These are phyloP conservation scores for Cirrhinus mrigala DNA, from an alignment of 2,797 vertebrate species.

Conservation along the genomic window DNA sequence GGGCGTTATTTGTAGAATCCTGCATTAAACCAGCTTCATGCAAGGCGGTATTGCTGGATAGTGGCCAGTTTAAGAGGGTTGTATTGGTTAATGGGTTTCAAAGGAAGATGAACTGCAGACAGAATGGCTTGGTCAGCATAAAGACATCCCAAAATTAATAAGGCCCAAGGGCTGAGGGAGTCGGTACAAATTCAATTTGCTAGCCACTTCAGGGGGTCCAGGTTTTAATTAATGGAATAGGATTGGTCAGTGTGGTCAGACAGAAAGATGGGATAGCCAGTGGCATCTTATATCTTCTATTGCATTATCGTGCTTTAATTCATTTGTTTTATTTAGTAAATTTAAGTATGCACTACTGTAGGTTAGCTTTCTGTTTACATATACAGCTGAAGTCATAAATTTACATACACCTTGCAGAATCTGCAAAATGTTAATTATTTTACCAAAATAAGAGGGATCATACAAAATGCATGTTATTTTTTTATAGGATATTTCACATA, in stretches of 20 bases:
- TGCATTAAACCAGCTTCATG: conserved; percentile 26
- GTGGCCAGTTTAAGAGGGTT: conserved; percentile 50
- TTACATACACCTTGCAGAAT: too few relatives aligned
- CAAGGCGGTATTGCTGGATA: conserved; percentile 54
- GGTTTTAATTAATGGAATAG: conserved; percentile 82
- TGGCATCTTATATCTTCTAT: conserved; percentile 24
- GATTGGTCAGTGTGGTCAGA: conserved; percentile 68
- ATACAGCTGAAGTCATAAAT: too few relatives aligned
- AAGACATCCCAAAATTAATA: conserved; percentile 73
- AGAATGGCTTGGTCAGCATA: conserved; percentile 80
- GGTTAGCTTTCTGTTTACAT: too few relatives aligned
- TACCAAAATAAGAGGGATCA: too few relatives aligned
- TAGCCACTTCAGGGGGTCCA: conserved; percentile 69
- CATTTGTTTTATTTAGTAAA: not conserved
- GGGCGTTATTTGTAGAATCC: conserved; percentile 26
- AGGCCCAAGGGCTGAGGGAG: conserved; percentile 64
- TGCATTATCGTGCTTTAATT: not conserved
- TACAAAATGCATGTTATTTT: too few relatives aligned
- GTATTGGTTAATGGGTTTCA: conserved; percentile 74
- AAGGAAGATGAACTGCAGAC: conserved; percentile 78
- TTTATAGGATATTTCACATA: too few relatives aligned
- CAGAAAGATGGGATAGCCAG: conserved; percentile 54
- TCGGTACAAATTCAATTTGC: conserved; percentile 80
- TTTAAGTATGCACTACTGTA: not conserved
- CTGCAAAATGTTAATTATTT: too few relatives aligned